Evolutionary conservation across 2,797 vertebrate genomes (phyloP), one percentile per base, ranked within the genome.

Genomic region (Mus caroli): DNA sequence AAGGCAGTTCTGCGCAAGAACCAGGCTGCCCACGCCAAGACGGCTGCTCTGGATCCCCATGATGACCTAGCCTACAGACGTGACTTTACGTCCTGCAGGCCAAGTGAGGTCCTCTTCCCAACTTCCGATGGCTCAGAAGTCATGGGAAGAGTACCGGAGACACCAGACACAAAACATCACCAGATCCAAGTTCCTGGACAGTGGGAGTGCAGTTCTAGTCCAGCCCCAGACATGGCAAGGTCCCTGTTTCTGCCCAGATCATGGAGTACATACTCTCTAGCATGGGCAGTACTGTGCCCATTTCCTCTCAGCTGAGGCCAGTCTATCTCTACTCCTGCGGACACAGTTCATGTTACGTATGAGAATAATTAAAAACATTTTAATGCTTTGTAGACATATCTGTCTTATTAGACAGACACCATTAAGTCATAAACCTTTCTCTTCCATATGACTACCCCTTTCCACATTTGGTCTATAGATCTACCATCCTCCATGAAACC

Each of bases 61-160:
- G 3, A 31, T 20, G 46, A 2, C 14, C 20, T 56, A 9, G 9
- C 26, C 73, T 28, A 20, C 17, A 56, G 50, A 54, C 54, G 22
- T 40, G 50, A 37, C 26, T 24, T 4, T 17, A 17, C 9, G 17
- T 62, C 62, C 84, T 50, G 14, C 62, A 52, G 73, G 46, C 1
- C 2, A 10, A 54, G 10, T 0, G 46, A 54, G 10, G 3, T 3
- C 20, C 2, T 17, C 3, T 26, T 26, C 50, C 0, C 20, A 13
- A 31, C 8, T 26, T 13, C 11, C 34, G 4, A 17, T 22, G 40
- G 62, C 37, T 58, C 40, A 4, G 52, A 26, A 83, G 31, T 14
- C 37, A 34, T 4, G 13, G 12, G 37, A 43, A 46, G 56, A 40
- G 69, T 46, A n/a, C 73, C 19, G 15, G 15, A 52, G 46, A 50